Evolutionary conservation across 1,140 invertebrate species (phyloP).

Genomic region (Oppia nitens): DNA sequence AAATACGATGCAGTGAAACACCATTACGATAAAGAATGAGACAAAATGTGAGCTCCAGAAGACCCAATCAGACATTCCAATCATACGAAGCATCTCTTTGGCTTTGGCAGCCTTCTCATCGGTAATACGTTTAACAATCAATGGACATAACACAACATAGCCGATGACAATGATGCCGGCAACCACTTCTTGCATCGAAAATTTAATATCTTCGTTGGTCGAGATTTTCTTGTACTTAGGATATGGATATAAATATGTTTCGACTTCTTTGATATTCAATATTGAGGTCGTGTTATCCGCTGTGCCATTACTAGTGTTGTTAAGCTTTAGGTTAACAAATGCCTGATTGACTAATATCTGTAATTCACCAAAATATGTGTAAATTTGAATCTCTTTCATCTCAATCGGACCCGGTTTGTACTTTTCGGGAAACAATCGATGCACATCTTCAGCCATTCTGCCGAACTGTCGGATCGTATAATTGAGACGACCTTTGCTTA

Average conservation of each 20-base stretch:
- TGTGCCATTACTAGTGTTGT: not conserved
- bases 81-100: conserved; percentile 40
- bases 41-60: conserved; percentile 44
- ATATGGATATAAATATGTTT: not conserved
- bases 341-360: not conserved
- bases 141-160: conserved; percentile 6
- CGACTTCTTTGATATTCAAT: not conserved
- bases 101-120: conserved; percentile 13
- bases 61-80: conserved; percentile 40
- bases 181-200: conserved; percentile 5
- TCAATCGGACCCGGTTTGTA: not conserved
- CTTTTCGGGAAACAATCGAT: not conserved
- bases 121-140: conserved; percentile 15
- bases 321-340: not conserved
- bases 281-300: not conserved
- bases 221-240: not conserved
- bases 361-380: not conserved
- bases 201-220: not conserved
- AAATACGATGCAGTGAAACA: conserved; percentile 33
- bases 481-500: not conserved
- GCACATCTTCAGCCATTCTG: not conserved
- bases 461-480: not conserved
- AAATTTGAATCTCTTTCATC: not conserved
- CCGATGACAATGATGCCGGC: not conserved
- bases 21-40: conserved; percentile 36